Evolutionary conservation across 2,113 vertebrate genomes (phyloP).

Genomic region (Merops nubicus): DNA sequence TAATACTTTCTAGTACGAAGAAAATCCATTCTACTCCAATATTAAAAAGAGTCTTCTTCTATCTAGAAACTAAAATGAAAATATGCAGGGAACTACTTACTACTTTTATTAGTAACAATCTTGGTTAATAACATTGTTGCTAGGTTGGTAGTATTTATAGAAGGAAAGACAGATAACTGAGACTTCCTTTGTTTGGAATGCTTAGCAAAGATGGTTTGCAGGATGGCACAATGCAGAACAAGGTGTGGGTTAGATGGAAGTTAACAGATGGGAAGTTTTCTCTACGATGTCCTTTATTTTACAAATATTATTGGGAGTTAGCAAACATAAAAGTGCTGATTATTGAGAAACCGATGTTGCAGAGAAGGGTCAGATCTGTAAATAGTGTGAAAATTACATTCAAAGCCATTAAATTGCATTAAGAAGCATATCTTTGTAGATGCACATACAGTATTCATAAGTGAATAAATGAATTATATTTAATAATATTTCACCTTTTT

Average conservation of each 20-base stretch:
- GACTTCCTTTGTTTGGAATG: constrained; percentile 33
- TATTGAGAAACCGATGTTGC: constrained; percentile 36
- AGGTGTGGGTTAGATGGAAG: background rate
- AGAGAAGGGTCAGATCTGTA: constrained; percentile 46
- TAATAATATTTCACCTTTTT: constrained; percentile 63
- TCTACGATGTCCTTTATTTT: constrained; percentile 40
- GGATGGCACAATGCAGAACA: background rate
- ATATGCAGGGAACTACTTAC: constrained; percentile 46
- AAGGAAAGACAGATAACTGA: constrained; percentile 12
- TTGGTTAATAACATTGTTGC: constrained; percentile 52
- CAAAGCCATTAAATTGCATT: constrained; percentile 56
- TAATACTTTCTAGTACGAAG: constrained; percentile 49
- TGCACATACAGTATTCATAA: constrained; percentile 69
- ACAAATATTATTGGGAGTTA: constrained; percentile 42
- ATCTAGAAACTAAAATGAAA: constrained; percentile 42
- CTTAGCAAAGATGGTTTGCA: background rate
- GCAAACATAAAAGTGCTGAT: constrained; percentile 63
- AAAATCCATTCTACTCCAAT: constrained; percentile 46
- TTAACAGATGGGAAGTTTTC: constrained; percentile 5
- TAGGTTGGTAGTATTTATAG: constrained; percentile 54
- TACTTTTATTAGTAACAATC: constrained; percentile 53
- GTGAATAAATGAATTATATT: constrained; percentile 69
- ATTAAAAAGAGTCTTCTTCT: constrained; percentile 26
- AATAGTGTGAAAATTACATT: constrained; percentile 64
- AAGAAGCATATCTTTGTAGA: constrained; percentile 53